Evolutionary conservation across 2,113 vertebrate genomes (phyloP).

Genomic region (Pomatostomus ruficeps): DNA sequence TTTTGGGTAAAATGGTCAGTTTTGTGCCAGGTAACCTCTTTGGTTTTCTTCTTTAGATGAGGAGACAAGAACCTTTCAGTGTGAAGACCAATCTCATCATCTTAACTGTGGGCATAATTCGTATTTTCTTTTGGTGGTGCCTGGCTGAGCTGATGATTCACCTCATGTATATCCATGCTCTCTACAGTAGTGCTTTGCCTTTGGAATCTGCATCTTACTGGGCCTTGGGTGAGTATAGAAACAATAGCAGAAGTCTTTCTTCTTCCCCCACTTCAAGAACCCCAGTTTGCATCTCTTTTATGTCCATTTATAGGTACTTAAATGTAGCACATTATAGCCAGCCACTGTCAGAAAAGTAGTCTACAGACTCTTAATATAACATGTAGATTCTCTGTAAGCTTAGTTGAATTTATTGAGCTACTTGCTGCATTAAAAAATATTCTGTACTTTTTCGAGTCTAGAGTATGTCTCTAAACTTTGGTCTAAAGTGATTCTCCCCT

Average conservation of each 20-base stretch:
- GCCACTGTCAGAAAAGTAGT: not conserved
- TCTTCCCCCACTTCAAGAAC: not conserved
- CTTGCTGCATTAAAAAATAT: not conserved
- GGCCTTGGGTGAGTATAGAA: slow-evolving; percentile 82
- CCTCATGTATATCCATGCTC: slow-evolving; percentile 89
- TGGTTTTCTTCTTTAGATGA: slow-evolving; percentile 76
- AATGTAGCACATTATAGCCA: not conserved
- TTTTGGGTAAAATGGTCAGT: not conserved
- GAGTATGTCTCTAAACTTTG: not conserved
- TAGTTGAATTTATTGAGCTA: not conserved
- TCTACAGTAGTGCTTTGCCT: slow-evolving; percentile 81
- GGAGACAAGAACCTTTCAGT: slow-evolving; percentile 51
- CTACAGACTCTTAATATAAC: not conserved
- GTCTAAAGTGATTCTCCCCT: not conserved
- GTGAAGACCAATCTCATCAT: slow-evolving; percentile 17
- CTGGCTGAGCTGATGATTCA: slow-evolving; percentile 89
- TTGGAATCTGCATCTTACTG: slow-evolving; percentile 84
- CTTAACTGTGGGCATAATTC: slow-evolving; percentile 68
- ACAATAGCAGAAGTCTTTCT: not conserved
- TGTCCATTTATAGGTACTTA: not conserved
- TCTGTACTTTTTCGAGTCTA: not conserved
- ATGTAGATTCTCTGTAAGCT: not conserved
- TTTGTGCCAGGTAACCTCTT: not conserved
- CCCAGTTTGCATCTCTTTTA: not conserved
- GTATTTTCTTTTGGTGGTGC: slow-evolving; percentile 87